A percentile compares a stretch with the other conserved stretches of the same genome.
Evolutionary conservation across 2,113 vertebrate genomes (phyloP).

Genomic region (Polypterus senegalus): DNA sequence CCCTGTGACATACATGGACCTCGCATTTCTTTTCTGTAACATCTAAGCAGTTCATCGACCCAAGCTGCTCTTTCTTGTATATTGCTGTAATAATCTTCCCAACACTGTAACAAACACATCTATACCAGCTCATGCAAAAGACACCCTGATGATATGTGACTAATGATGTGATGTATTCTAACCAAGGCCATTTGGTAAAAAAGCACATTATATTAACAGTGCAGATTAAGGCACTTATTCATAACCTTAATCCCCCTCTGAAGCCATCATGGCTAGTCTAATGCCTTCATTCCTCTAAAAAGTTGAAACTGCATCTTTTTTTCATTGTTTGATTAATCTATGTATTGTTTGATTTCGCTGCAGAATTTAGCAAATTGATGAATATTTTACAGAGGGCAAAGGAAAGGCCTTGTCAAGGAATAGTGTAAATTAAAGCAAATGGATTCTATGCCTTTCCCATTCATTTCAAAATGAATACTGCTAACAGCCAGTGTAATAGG

Average conservation of each 20-base stretch:
- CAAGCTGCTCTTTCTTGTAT: not conserved
- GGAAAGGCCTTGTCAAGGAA: too few species aligned
- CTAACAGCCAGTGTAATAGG: too few species aligned
- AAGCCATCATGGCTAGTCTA: not conserved
- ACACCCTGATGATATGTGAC: conserved; percentile 8
- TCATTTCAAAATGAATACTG: too few species aligned
- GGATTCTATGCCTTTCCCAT: too few species aligned
- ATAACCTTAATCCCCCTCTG: not conserved
- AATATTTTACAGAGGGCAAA: too few species aligned
- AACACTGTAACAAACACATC: conserved; percentile 6
- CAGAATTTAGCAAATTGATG: too few species aligned
- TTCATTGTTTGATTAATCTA: too few species aligned
- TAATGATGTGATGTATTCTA: not conserved
- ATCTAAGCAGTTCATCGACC: too few species aligned
- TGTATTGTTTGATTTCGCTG: too few species aligned
- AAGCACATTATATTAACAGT: not conserved
- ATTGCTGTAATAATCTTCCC: conserved; percentile 5
- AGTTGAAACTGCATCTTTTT: too few species aligned
- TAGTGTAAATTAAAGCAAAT: too few species aligned
- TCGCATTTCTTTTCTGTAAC: not conserved
- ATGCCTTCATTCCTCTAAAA: too few species aligned
- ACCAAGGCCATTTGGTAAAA: conserved; percentile 3
- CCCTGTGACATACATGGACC: conserved; percentile 4
- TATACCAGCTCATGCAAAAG: conserved; percentile 4
- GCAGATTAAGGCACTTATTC: not conserved